Percentiles rank a stretch among this genome's conserved stretches.
Conservation (phyloP, 2,888 invertebrate genomes). For the Amiota minor region DNA sequence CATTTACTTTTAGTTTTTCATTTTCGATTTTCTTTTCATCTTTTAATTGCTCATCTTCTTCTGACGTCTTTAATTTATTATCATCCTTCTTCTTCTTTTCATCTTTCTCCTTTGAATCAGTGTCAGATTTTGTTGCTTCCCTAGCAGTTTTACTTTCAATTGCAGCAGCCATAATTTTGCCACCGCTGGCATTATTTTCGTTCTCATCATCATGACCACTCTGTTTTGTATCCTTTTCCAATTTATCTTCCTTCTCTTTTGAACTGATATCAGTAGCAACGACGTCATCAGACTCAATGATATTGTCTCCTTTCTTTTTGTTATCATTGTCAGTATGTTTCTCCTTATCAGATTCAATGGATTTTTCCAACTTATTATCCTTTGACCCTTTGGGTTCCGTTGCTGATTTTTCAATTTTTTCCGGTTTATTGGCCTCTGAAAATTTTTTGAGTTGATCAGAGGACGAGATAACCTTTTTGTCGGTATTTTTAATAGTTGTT, state of each 20-base stretch:
- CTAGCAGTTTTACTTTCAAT: slow-evolving; percentile 10
- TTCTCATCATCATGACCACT: not conserved
- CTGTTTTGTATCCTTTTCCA: not conserved
- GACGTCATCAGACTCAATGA: not conserved
- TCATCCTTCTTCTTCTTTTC: slow-evolving; percentile 45
- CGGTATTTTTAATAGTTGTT: slow-evolving; percentile 5
- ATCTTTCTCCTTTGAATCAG: slow-evolving; percentile 45
- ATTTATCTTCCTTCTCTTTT: not conserved
- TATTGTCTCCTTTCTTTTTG: not conserved
- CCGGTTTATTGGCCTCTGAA: no score
- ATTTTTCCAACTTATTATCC: slow-evolving; percentile 11
- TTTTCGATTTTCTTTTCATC: slow-evolving; percentile 47
- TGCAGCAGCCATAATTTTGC: slow-evolving; percentile 64
- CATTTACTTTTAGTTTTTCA: slow-evolving; percentile 17
- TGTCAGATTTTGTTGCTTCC: slow-evolving; percentile 6
- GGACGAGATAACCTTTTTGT: not conserved
- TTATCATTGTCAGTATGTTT: slow-evolving; percentile 68
- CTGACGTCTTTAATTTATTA: slow-evolving; percentile 26
- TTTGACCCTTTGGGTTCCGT: not conserved
- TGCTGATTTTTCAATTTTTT: no score
- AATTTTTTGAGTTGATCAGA: no score
- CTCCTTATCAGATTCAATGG: slow-evolving; percentile 46
- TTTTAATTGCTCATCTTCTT: slow-evolving; percentile 57
- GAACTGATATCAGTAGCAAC: no score
- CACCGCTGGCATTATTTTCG: slow-evolving; percentile 38